Evolutionary conservation across 2,888 invertebrate species (phyloP), one percentile per base, ranked within the genome.

Genomic region (Apodemia zela): DNA sequence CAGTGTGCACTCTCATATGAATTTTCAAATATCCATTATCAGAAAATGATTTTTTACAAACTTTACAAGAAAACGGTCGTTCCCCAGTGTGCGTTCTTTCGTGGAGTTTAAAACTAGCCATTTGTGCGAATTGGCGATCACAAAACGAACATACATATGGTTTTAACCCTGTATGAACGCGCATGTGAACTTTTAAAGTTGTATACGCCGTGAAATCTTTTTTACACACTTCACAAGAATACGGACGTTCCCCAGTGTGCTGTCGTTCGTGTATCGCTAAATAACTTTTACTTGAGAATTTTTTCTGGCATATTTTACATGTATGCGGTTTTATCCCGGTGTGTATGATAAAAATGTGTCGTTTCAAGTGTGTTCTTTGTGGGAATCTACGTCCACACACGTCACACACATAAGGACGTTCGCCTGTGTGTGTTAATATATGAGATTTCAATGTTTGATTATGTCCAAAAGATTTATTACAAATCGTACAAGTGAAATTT

Each of bases 21-120:
- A 88, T 88, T 66, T 87, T 90, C 15, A 90, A 72, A 62, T 90
- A 89, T 0, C 89, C 88, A n/a, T 87, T 89, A 58, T 89, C 88
- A 0, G 90, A 84, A 54, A 90, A 90, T 0, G 84, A 79, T 68
- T 89, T 89, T 10, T 87, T 84, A 47, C 90, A 90, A 0, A 90
- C 75, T 66, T 81, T 80, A 60, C 90, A 90, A 0, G 79, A 70
- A 60, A 70, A 90, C 0, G 90, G 90, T 7, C 76, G 72, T 49
- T 89, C 90, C 0, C 90, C 90, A 0, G 90, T 89, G 38, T 90
- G 90, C 0, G 87, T 89, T 0, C 90, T 62, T 64, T 85, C 84
- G 51, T 90, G 90, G 0, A 89, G 72, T 33, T 88, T 89, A 35
- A 85, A 89, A 62, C 88, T 87, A 0, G 89, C 85, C 83, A 87